These are phyloP conservation scores for Parthenolecanium corni DNA, from an alignment of 2,888 invertebrate genomes.

Conservation along the genomic window DNA sequence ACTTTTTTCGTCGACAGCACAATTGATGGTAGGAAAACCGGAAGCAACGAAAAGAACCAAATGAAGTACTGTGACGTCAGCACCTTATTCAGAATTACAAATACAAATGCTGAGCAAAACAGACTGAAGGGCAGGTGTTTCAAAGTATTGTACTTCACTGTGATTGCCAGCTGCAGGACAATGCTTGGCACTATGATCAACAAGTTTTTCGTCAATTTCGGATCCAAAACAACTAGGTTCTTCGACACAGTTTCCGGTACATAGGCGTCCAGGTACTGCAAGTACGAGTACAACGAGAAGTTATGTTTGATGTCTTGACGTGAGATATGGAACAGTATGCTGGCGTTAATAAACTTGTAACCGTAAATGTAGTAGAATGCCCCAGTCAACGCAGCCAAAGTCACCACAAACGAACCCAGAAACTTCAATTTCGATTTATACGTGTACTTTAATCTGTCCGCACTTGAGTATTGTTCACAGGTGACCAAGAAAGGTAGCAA, in stretches of 20 bases:
- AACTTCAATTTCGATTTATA: slow-evolving; percentile 54
- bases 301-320: slow-evolving; percentile 86
- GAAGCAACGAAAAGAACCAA: slow-evolving; percentile 86
- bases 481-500: slow-evolving; percentile 63
- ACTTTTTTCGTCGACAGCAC: slow-evolving; percentile 44
- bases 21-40: slow-evolving; percentile 63
- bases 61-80: slow-evolving; percentile 95
- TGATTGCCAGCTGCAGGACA: slow-evolving; percentile 51
- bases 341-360: slow-evolving; percentile 75
- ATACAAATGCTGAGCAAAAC: slow-evolving; percentile 69
- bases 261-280: slow-evolving; percentile 59
- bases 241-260: slow-evolving; percentile 43
- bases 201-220: slow-evolving; percentile 35
- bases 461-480: slow-evolving; percentile 41
- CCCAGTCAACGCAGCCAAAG: slow-evolving; percentile 49
- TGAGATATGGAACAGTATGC: slow-evolving; percentile 79
- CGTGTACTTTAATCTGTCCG: slow-evolving; percentile 44
- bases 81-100: slow-evolving; percentile 90
- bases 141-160: slow-evolving; percentile 53
- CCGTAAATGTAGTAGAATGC: slow-evolving; percentile 67
- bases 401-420: slow-evolving; percentile 49
- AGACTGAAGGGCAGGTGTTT: slow-evolving; percentile 71
- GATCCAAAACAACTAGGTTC: slow-evolving; percentile 39
- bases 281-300: slow-evolving; percentile 90
- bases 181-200: slow-evolving; percentile 56